Conservation (phyloP, 92 coral and sea anemone genomes). For the Porites cylindrica region DNA sequence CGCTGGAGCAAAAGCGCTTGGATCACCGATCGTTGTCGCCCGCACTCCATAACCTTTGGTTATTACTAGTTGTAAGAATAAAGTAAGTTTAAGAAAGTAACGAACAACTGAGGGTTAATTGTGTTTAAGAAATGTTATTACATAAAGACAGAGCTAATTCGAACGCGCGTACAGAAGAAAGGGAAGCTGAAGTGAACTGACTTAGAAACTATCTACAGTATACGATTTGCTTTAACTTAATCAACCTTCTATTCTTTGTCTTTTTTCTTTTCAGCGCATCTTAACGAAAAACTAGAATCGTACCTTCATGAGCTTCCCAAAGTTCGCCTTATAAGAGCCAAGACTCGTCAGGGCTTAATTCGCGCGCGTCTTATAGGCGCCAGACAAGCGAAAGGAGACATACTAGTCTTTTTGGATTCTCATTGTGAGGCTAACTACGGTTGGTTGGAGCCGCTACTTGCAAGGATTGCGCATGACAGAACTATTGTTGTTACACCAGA, state of each 20-base stretch:
- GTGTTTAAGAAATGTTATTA: too few species aligned
- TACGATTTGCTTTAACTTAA: too few species aligned
- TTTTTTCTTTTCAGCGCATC: constrained; percentile 73
- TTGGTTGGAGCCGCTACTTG: constrained; percentile 98
- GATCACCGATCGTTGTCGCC: too few species aligned
- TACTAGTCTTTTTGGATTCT: constrained; percentile 93
- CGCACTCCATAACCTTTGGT: too few species aligned
- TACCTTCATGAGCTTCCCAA: constrained; percentile 76
- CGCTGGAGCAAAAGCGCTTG: too few species aligned
- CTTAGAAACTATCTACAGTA: too few species aligned
- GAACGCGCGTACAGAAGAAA: too few species aligned
- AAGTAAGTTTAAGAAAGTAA: too few species aligned
- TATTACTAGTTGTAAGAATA: too few species aligned
- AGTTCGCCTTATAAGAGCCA: constrained; percentile 85
- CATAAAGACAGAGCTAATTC: too few species aligned
- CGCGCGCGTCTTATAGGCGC: constrained; percentile 97
- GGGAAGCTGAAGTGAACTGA: too few species aligned
- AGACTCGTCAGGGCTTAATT: constrained; percentile 91
- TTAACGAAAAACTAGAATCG: constrained; percentile 66
- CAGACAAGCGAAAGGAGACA: constrained; percentile 85
- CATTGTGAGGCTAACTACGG: constrained; percentile 97
- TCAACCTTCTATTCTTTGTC: not conserved
- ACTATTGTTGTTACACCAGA: constrained; percentile 96
- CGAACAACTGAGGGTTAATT: too few species aligned
- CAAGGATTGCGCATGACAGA: constrained; percentile 91